Base-by-base conservation (phyloP, 2,797 vertebrate species). In the Poeciliopsis paucimaculata region DNA sequence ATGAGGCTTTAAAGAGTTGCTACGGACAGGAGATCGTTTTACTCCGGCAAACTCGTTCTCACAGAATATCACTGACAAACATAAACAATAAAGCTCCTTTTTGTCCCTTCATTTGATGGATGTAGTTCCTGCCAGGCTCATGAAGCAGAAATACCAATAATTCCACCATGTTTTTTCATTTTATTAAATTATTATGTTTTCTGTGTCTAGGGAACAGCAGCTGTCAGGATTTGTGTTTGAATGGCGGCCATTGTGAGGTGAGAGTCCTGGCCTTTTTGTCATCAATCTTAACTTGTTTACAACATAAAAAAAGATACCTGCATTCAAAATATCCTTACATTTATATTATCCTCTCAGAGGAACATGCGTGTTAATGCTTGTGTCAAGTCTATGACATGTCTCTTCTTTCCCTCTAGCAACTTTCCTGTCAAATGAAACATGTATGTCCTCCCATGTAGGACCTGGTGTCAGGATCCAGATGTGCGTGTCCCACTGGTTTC, bases 201-300 rank as follows among this genome's bases (percentile, higher is more conserved):
- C 87, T 66, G 18, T 84, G 88, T 86, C 62, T 77, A 96, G 96
- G 90, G 89, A 96, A 96, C 93, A 95, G 86, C 85, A 96, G 95
- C 92, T 96, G 96, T 90, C 95, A 93, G 85, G 93, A 90, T 70
- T 78, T 87, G 88, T 96, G 95, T 90, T 77, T 93, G 86, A 96
- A 96, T 23, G 92, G 94, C 7, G 95, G 95, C 66, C 91, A 16
- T 43, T 96, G 96, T 86, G 94, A 96, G 95, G 96, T 96, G 84
- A 90, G 91, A 85, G 45, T 71, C 18, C 64, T 41, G 12, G 1
- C 68, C 72, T 2, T 34, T 73, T 51, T n/a, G 41, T 70, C 53
- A 39, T 73, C 55, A 41, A 9, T 18, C 2, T 72, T 46, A 28
- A 72, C n/a, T 31, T 72, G 6, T 46, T 16, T 46, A 66, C 34